A percentile compares a stretch with the other conserved stretches of the same genome.
These are phyloP conservation scores for Gymnorhina tibicen DNA, from an alignment of 2,113 vertebrate species.

Conservation along the genomic window DNA sequence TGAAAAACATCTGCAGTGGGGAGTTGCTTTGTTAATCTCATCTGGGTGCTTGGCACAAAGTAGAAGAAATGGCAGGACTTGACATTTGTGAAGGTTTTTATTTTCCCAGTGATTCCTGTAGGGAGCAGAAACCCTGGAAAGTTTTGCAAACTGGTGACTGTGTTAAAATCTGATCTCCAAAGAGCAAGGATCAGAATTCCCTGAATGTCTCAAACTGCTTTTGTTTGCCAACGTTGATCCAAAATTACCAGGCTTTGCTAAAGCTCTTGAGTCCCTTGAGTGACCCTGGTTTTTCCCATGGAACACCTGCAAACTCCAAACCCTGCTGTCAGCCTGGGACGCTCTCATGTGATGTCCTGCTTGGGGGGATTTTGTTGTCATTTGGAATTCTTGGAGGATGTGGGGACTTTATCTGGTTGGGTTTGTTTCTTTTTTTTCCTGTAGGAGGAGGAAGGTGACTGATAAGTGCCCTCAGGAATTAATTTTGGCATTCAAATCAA, in stretches of 20 bases:
- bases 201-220: not conserved
- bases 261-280: not conserved
- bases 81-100: not conserved
- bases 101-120: not conserved
- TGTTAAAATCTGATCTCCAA: not conserved
- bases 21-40: not conserved
- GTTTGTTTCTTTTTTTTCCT: not conserved
- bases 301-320: not conserved
- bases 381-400: not conserved
- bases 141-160: not conserved
- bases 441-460: not conserved
- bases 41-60: not conserved
- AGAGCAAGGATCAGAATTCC: not conserved
- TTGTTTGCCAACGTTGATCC: not conserved
- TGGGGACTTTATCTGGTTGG: not conserved
- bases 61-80: not conserved
- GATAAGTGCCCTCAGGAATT: not conserved
- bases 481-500: not conserved
- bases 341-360: not conserved
- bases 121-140: not conserved
- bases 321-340: not conserved
- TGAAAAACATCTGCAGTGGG: not conserved
- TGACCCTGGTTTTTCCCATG: not conserved
- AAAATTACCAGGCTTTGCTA: not conserved
- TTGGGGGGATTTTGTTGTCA: not conserved